Evolutionary conservation across 2,797 vertebrate genomes (phyloP).

Genomic region (Cebuella pygmaea): DNA sequence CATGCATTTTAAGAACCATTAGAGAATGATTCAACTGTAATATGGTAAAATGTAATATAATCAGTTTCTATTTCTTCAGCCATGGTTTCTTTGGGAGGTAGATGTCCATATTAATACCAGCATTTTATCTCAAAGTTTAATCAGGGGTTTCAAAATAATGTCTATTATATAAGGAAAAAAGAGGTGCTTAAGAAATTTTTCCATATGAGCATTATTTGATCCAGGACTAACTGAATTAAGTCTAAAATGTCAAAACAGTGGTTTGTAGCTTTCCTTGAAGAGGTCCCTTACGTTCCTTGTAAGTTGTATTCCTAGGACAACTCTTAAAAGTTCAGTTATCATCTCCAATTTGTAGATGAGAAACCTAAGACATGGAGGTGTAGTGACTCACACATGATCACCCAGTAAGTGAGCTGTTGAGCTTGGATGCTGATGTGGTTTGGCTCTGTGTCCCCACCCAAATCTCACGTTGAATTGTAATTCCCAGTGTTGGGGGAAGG

Average conservation of each 20-base stretch:
- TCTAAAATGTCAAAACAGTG: neutral
- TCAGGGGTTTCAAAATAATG: neutral
- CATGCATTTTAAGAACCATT: constrained; percentile 20
- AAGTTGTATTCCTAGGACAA: too few species aligned
- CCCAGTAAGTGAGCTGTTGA: neutral
- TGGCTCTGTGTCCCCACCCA: neutral
- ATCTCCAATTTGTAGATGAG: neutral
- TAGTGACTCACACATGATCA: neutral
- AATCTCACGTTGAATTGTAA: neutral
- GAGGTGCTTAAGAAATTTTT: neutral
- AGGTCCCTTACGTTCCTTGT: too few species aligned
- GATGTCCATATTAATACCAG: neutral
- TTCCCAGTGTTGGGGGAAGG: neutral
- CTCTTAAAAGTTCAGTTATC: neutral
- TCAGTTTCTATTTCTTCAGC: neutral
- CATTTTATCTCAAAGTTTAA: constrained; percentile 15
- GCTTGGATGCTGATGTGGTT: neutral
- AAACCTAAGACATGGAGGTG: neutral
- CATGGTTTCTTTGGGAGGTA: neutral
- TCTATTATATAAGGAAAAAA: neutral
- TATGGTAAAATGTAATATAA: neutral
- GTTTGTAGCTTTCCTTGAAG: too few species aligned
- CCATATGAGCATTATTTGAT: neutral
- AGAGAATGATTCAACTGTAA: neutral
- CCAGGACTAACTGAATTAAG: neutral